Base-by-base conservation (phyloP, 2,113 vertebrate species). In the Zosterops japonicus region DNA sequence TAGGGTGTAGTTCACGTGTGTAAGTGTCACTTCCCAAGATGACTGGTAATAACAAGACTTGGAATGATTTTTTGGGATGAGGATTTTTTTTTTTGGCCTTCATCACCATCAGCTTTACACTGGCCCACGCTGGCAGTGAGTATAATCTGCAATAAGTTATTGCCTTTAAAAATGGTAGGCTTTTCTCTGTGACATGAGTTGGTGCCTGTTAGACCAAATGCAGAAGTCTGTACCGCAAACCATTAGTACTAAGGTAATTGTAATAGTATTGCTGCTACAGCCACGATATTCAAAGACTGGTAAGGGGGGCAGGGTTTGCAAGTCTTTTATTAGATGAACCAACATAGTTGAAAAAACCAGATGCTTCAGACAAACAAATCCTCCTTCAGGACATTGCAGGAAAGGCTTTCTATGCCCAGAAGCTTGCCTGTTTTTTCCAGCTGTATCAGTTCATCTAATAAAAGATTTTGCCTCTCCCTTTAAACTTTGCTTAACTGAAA, bases 351-450 rank as follows among this genome's bases (percentile, higher is more conserved):
- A 70, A 68, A 79, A 95, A 92, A 80, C 6, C 15, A 19, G 55
- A 61, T 35, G 24, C 74, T 74, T 67, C 53, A 87, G 77, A 68
- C 44, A 68, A 85, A 71, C 29, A 84, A 85, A 13, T 56, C 21
- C 12, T 93, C 56, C 61, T 89, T 94, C 57, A 91, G 41, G 44
- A 71, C 75, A 56, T 18, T 36, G 16, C 75, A 72, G 85, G 57
- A 92, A 90, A 76, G 57, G 35, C 9, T 35, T 93, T 90, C 31
- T 16, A 9, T 72, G 82, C 57, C 85, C 61, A 83, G 70, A 85
- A 83, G 41, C 28, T 72, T 93, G 67, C 72, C 75, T 83, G 70
- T 69, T 94, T 94, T 94, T 96, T 96, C 92, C 75, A 83, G 0
- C n/a, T 85, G 10, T 91, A 88, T 94, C 78, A 47, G 24, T 59